Percentiles rank a stretch among this genome's conserved stretches.
Conservation (phyloP, 2,888 invertebrate genomes). For the Leucozona laternaria region DNA sequence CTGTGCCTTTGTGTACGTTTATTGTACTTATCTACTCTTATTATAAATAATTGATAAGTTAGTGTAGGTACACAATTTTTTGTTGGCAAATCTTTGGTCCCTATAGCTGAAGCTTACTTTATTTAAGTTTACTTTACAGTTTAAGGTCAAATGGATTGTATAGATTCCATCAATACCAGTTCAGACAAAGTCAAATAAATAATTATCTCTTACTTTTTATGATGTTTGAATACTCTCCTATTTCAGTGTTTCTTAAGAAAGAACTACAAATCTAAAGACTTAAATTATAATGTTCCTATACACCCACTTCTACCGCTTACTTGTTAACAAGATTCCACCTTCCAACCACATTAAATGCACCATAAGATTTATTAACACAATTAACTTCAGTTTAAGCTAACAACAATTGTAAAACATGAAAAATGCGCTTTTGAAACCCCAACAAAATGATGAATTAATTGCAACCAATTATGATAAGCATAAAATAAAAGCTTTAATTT, state of each 20-base stretch:
- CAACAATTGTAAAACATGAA: slow-evolving; percentile 10
- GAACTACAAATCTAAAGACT: not conserved
- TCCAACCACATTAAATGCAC: not conserved
- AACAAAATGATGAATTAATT: slow-evolving; percentile 37
- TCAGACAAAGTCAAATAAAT: too few species aligned
- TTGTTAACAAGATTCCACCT: not conserved
- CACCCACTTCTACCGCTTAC: not conserved
- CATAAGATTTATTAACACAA: slow-evolving; percentile 29
- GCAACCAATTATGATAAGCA: slow-evolving; percentile 40
- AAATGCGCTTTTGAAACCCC: slow-evolving; percentile 1
- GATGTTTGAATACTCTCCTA: not conserved
- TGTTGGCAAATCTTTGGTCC: too few species aligned
- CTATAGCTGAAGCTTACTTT: too few species aligned
- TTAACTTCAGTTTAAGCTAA: slow-evolving; percentile 15
- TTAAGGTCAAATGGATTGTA: too few species aligned
- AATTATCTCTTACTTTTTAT: too few species aligned
- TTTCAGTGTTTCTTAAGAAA: not conserved
- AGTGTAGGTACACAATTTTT: too few species aligned
- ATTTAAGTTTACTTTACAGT: too few species aligned
- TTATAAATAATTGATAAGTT: too few species aligned
- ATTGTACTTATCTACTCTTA: too few species aligned
- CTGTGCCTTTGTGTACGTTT: too few species aligned
- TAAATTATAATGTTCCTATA: not conserved
- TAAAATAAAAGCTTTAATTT: slow-evolving; percentile 31
- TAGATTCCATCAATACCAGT: too few species aligned